Evolutionary conservation across 1,140 invertebrate genomes (phyloP).

Genomic region (Leptinotarsa defecta): DNA sequence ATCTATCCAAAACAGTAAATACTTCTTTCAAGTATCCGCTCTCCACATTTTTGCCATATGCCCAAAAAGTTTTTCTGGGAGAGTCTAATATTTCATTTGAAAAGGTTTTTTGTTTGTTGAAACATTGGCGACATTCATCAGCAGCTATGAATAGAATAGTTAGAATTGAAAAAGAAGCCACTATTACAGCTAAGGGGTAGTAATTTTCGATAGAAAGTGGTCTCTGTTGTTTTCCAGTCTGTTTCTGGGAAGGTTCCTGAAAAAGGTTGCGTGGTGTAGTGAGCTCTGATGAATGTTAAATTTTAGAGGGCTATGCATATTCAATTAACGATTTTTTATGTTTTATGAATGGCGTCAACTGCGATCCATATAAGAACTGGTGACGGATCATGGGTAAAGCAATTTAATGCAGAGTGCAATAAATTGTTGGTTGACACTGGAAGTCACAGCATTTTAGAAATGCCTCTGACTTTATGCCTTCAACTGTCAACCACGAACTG

Average conservation of each 20-base stretch:
- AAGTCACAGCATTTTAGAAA: too few species aligned
- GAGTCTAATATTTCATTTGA: background rate
- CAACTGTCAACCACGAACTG: too few species aligned
- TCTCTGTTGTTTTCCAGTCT: background rate
- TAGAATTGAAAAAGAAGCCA: constrained; percentile 39
- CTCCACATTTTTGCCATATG: constrained; percentile 62
- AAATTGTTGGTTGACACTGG: too few species aligned
- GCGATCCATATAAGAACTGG: too few species aligned
- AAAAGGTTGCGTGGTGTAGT: background rate
- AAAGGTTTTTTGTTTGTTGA: constrained; percentile 14
- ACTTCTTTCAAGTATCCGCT: constrained; percentile 79
- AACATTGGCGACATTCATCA: constrained; percentile 46
- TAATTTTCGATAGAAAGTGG: background rate
- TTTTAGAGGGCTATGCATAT: too few species aligned
- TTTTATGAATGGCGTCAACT: too few species aligned
- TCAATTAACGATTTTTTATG: too few species aligned
- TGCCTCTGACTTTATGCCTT: too few species aligned
- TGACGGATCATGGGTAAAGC: too few species aligned
- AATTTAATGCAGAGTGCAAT: too few species aligned
- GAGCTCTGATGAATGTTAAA: too few species aligned
- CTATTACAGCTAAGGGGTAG: constrained; percentile 30
- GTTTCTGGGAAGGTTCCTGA: background rate
- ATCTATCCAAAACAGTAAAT: constrained; percentile 69
- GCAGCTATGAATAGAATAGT: constrained; percentile 45
- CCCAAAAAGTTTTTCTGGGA: constrained; percentile 55